These are phyloP conservation scores for Phyllotreta striolata DNA, from an alignment of 2,888 invertebrate species.

Conservation along the genomic window DNA sequence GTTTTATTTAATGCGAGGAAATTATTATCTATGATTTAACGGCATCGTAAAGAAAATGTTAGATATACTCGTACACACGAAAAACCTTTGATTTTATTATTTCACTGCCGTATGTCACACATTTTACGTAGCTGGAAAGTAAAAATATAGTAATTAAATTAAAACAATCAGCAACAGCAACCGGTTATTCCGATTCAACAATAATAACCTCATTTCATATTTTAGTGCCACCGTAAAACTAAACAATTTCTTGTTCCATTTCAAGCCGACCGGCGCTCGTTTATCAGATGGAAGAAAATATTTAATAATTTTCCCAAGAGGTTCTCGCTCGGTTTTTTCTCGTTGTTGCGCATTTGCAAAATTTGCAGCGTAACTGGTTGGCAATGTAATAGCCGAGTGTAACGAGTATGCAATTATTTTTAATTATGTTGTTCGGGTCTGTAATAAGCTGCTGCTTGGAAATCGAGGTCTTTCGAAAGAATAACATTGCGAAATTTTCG, in stretches of 20 bases:
- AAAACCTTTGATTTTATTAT: no score
- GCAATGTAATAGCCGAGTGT: slow-evolving; percentile 28
- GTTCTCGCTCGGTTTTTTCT: neutral
- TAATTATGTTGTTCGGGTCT: slow-evolving; percentile 25
- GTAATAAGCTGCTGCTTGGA: slow-evolving; percentile 20
- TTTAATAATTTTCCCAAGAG: slow-evolving; percentile 15
- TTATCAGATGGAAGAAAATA: slow-evolving; percentile 19
- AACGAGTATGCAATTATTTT: slow-evolving; percentile 30
- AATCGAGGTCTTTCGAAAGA: slow-evolving; percentile 29
- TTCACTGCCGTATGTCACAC: no score
- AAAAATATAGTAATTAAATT: no score
- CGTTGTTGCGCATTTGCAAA: slow-evolving; percentile 11
- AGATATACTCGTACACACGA: no score
- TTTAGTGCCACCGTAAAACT: no score
- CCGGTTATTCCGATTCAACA: no score
- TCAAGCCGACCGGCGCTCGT: neutral
- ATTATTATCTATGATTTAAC: no score
- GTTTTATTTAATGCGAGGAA: no score
- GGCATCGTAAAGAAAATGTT: no score
- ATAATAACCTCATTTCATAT: no score
- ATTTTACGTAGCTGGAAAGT: no score
- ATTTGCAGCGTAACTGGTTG: slow-evolving; percentile 21
- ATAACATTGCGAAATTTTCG: slow-evolving; percentile 29
- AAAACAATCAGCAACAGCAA: no score
- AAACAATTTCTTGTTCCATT: slow-evolving; percentile 7